Conservation (phyloP, 2,797 vertebrate genomes). For the Taenioides sp. region DNA sequence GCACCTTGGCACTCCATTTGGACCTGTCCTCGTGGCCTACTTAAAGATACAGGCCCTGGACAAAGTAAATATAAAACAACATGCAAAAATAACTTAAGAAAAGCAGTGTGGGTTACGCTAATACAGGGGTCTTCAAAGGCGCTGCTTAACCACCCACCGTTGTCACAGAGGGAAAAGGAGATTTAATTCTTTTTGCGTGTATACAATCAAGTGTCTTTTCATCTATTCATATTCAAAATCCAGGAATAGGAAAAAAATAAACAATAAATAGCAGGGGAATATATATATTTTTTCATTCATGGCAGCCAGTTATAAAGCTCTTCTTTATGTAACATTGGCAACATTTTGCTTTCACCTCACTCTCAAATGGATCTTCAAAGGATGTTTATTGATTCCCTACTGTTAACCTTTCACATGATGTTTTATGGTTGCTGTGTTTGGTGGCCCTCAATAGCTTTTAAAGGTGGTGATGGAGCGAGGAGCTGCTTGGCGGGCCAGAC, state of each 20-base stretch:
- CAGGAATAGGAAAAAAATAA: slow-evolving; percentile 30
- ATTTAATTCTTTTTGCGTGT: slow-evolving; percentile 43
- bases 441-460: slow-evolving; percentile 39
- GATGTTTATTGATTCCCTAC: slow-evolving; percentile 60
- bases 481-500: slow-evolving; percentile 30
- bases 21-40: slow-evolving; percentile 60
- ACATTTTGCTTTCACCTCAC: slow-evolving; percentile 53
- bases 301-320: slow-evolving; percentile 39
- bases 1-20: slow-evolving; percentile 47
- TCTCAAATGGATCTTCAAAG: slow-evolving; percentile 59
- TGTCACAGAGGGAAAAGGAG: slow-evolving; percentile 29
- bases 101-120: slow-evolving; percentile 34
- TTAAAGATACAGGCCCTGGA: slow-evolving; percentile 47
- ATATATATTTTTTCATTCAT: slow-evolving; percentile 46
- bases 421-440: slow-evolving; percentile 34
- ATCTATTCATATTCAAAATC: slow-evolving; percentile 44
- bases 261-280: slow-evolving; percentile 32
- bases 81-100: slow-evolving; percentile 28
- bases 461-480: slow-evolving; percentile 17
- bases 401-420: slow-evolving; percentile 64
- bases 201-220: slow-evolving; percentile 34
- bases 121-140: slow-evolving; percentile 41
- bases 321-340: slow-evolving; percentile 37
- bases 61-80: slow-evolving; percentile 13
- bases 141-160: slow-evolving; percentile 35